Evolutionary conservation across 2,113 vertebrate genomes (phyloP), one percentile per base, ranked within the genome.

Genomic region (Platichthys stellatus): DNA sequence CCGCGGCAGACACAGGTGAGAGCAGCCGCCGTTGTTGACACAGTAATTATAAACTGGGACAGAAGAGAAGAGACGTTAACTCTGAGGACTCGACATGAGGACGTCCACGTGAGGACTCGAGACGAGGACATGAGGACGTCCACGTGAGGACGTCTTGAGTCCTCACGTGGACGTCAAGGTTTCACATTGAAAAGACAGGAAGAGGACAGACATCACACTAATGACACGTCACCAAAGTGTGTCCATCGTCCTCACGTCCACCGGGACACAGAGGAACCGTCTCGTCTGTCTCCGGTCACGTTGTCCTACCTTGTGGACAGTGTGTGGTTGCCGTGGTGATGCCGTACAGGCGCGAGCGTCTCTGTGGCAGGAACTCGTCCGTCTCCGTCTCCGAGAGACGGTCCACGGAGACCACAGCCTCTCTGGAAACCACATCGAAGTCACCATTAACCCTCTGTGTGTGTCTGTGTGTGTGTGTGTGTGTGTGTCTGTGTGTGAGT

Each of bases 1-100:
- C 2, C 94, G 96, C 1, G 97, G 97, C 89, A 99, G 83, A 84
- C 97, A 99, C 79, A 99, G 94, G 81, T 98, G 97, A 28, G 97
- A 97, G 8, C 97, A 99, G 24, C 97, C 97, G 0, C 95, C 97
- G 1, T 99, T 98, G 77, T 96, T 94, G 0, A 93, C 74, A 68
- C 97, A 99, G 94, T 97, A 96, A 92, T 98, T 99, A 58, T 94
- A 95, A 9, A 93, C 97, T 98, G 75, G 58, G 1, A 0, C 31
- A 10, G 40, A 38, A 54, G 40, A 35, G 31, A 28, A 74, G 59
- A 74, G n/a, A 18, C 26, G 26, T 28, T 28, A 31, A 31, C 5
- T 31, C 31, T 31, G 31, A 31, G 1, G 31, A 31, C 6, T 31
- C 6, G 24, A 24, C 24, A 24, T 24, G 24, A 24, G 24, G 24